phyloP scores from a whole-genome alignment of 2,888 invertebrate genomes.

The Dryomyza anilis region DNA sequence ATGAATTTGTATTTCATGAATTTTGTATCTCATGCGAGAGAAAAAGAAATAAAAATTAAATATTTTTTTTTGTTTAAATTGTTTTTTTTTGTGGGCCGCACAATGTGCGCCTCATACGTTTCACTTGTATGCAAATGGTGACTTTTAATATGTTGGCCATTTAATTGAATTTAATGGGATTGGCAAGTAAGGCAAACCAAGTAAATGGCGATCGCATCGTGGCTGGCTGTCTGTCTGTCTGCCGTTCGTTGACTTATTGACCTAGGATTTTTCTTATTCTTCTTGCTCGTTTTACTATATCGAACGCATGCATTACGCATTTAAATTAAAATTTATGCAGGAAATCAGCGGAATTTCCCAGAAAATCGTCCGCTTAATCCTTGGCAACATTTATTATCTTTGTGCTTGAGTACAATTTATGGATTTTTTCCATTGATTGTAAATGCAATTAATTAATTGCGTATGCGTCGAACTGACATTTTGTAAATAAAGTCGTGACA shows the following conservation, averaged over 20 bases:
- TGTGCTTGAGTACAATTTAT: background rate
- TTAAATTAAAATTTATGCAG: background rate
- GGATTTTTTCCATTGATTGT: background rate
- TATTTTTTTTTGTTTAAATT: slow-evolving; percentile 15
- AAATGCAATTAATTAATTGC: background rate
- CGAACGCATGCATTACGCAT: background rate
- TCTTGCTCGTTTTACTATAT: background rate
- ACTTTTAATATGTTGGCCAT: background rate
- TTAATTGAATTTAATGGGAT: slow-evolving; percentile 9
- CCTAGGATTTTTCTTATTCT: slow-evolving; percentile 26
- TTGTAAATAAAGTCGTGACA: background rate
- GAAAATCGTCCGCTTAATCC: background rate
- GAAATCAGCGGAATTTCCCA: background rate
- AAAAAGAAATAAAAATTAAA: background rate
- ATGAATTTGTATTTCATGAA: background rate
- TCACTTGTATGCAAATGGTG: too few species aligned
- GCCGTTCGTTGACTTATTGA: slow-evolving; percentile 34
- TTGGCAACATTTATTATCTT: slow-evolving; percentile 4
- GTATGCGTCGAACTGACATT: background rate
- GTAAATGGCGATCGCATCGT: too few species aligned
- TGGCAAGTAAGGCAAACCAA: slow-evolving; percentile 16
- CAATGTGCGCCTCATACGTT: background rate
- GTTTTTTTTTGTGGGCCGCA: slow-evolving; percentile 6
- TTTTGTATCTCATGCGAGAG: too few species aligned
- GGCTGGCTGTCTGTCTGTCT: too few species aligned